Evolutionary conservation across 2,113 vertebrate species (phyloP).

Genomic region (Antigone vipio): DNA sequence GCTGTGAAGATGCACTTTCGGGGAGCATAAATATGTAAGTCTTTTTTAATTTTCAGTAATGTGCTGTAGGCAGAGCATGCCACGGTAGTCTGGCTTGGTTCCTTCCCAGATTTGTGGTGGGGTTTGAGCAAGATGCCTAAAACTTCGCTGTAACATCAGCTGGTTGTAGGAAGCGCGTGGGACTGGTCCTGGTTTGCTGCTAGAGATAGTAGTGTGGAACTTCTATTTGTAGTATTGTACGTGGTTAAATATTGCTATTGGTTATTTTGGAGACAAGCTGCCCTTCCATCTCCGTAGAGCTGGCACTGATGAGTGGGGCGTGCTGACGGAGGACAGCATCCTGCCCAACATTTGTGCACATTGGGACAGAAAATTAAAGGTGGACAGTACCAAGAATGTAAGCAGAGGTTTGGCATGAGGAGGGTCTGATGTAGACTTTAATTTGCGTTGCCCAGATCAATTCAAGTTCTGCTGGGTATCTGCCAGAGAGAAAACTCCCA

Average conservation of each 20-base stretch:
- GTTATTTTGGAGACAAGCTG: not conserved
- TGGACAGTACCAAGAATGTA: not conserved
- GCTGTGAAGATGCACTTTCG: not conserved
- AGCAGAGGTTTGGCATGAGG: accelerated
- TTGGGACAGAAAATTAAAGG: not conserved
- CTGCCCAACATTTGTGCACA: accelerated
- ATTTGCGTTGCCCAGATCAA: not conserved
- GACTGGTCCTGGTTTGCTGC: not conserved
- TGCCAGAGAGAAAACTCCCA: not conserved
- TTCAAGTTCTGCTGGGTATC: not conserved
- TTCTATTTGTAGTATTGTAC: accelerated
- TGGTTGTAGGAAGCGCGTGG: not conserved
- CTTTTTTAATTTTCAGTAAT: not conserved
- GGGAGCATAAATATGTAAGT: not conserved
- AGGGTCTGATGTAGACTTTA: not conserved
- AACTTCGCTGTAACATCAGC: not conserved
- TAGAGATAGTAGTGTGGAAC: not conserved
- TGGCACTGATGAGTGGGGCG: not conserved
- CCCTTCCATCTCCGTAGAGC: not conserved
- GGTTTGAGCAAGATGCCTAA: not conserved
- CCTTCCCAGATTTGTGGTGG: not conserved
- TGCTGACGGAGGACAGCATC: not conserved
- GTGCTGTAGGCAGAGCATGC: not conserved
- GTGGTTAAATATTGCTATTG: not conserved
- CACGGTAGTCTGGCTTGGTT: not conserved